phyloP scores from a whole-genome alignment of 1,140 invertebrate species.

The Zeugodacus cucurbitae region DNA sequence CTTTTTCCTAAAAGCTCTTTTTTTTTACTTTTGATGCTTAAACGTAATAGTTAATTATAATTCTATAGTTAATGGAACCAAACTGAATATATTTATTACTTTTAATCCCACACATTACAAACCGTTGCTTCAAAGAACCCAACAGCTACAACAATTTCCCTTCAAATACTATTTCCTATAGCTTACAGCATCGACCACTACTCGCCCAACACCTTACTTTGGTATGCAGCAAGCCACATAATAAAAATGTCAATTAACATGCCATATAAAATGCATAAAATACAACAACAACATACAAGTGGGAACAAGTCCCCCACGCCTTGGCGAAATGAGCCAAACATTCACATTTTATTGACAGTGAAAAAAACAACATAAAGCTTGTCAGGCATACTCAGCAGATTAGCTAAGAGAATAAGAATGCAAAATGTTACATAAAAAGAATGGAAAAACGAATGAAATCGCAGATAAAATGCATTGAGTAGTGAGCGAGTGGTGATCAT shows the following conservation, averaged over 20 bases:
- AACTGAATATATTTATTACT: too few relatives aligned
- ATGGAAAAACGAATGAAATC: not conserved
- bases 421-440: not conserved
- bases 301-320: not conserved
- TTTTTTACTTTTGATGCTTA: too few relatives aligned
- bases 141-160: too few relatives aligned
- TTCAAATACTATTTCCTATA: too few relatives aligned
- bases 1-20: too few relatives aligned
- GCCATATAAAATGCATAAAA: not conserved
- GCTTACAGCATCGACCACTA: too few relatives aligned
- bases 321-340: not conserved
- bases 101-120: too few relatives aligned
- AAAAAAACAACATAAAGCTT: not conserved
- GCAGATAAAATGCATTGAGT: not conserved
- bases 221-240: not conserved
- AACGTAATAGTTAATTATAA: too few relatives aligned
- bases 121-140: too few relatives aligned
- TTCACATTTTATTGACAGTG: too few relatives aligned
- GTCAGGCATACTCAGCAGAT: not conserved
- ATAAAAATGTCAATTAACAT: not conserved
- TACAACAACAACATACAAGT: not conserved
- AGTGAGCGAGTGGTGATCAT: not conserved
- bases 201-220: too few relatives aligned
- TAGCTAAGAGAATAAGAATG: not conserved
- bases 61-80: too few relatives aligned